Percentiles rank a stretch among this genome's conserved stretches.
Conservation (phyloP, 2,113 vertebrate genomes). For the Syngnathoides biaculeatus region DNA sequence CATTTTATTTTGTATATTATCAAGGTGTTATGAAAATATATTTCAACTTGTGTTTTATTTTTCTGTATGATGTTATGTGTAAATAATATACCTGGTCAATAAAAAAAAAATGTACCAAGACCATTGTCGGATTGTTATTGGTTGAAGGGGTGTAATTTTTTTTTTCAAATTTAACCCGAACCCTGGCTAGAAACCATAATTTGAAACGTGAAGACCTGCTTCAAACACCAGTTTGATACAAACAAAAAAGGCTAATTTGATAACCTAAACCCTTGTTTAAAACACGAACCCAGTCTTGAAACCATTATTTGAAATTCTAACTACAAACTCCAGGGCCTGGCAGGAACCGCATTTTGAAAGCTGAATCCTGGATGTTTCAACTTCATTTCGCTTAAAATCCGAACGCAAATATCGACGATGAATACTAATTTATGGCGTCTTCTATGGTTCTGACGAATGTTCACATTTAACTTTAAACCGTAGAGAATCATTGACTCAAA, state of each 20-base stretch:
- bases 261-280: no score
- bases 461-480: neutral
- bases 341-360: neutral
- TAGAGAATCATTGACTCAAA: neutral
- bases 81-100: slow-evolving; percentile 85
- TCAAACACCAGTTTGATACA: no score
- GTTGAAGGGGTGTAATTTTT: neutral
- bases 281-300: neutral
- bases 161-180: no score
- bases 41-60: slow-evolving; percentile 76
- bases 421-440: neutral
- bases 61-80: slow-evolving; percentile 89
- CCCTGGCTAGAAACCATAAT: no score
- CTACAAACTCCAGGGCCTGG: neutral
- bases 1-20: slow-evolving; percentile 27
- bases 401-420: neutral
- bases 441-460: neutral
- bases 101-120: slow-evolving; percentile 81
- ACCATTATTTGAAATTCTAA: neutral
- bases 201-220: no score
- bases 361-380: neutral
- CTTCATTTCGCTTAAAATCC: neutral
- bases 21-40: slow-evolving; percentile 32
- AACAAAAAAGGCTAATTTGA: no score
- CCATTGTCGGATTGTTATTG: slow-evolving; percentile 6